A percentile compares a stretch with the other conserved stretches of the same genome.
Conservation (phyloP, 1,140 invertebrate species). For the Ephestia elutella region DNA sequence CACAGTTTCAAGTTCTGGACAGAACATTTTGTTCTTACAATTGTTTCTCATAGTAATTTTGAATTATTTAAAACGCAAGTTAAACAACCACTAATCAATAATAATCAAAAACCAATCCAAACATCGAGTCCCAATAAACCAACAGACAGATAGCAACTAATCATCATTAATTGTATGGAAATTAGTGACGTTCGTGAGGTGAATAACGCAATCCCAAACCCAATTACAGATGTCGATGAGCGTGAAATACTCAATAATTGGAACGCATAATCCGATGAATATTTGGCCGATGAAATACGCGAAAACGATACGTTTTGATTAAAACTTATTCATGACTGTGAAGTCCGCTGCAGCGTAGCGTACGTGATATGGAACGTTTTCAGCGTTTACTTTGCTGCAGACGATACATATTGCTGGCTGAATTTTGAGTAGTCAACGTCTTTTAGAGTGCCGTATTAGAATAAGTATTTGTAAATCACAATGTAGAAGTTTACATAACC, state of each 20-base stretch:
- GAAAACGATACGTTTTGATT: constrained; percentile 22
- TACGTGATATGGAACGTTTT: background rate
- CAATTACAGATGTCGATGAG: constrained; percentile 68
- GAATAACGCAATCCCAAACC: constrained; percentile 66
- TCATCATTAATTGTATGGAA: constrained; percentile 67
- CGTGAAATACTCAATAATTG: constrained; percentile 69
- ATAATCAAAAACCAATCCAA: background rate
- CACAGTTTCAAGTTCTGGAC: too few relatives aligned
- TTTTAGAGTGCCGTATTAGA: background rate
- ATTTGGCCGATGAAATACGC: constrained; percentile 14
- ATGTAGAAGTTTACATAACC: background rate
- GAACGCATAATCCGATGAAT: constrained; percentile 55
- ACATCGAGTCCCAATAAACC: background rate
- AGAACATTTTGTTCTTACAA: too few relatives aligned
- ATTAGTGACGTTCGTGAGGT: constrained; percentile 51
- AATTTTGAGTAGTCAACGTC: background rate
- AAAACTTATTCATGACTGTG: constrained; percentile 12
- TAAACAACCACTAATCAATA: too few relatives aligned
- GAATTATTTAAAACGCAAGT: too few relatives aligned
- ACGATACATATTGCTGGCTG: background rate
- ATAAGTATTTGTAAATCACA: background rate
- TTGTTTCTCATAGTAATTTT: too few relatives aligned
- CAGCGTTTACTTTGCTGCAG: background rate
- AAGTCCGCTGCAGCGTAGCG: background rate
- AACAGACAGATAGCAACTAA: constrained; percentile 30